phyloP scores from a whole-genome alignment of 1,140 invertebrate genomes.

The Tetramorium simillimum region DNA sequence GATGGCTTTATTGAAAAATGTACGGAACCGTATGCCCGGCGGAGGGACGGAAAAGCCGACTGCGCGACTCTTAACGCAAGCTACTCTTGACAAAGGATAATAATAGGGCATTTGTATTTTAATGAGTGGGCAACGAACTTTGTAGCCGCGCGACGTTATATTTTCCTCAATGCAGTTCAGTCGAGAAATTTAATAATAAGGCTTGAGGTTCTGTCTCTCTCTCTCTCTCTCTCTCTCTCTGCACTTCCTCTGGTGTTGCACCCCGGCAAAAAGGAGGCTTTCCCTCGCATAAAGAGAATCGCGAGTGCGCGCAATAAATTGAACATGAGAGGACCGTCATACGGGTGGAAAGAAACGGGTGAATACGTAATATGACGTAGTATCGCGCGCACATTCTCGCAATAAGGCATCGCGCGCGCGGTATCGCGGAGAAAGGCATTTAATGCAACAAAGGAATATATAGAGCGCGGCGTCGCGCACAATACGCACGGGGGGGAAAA shows the following conservation, averaged over 20 bases:
- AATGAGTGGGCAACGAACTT: slow-evolving; percentile 59
- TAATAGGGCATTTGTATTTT: slow-evolving; percentile 59
- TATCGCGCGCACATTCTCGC: not conserved
- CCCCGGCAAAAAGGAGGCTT: not conserved
- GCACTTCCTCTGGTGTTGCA: not conserved
- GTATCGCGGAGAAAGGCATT: slow-evolving; percentile 4
- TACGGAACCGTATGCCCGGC: not conserved
- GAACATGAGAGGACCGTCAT: not conserved
- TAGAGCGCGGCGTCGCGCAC: not conserved
- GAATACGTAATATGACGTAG: slow-evolving; percentile 27
- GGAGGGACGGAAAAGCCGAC: slow-evolving; percentile 11
- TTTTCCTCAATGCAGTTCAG: not conserved
- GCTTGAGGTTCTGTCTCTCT: not conserved
- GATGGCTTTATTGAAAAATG: slow-evolving; percentile 39
- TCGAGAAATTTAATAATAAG: slow-evolving; percentile 64
- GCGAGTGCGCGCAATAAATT: slow-evolving; percentile 48
- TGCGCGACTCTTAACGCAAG: slow-evolving; percentile 42
- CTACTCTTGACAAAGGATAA: slow-evolving; percentile 44
- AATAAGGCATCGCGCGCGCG: slow-evolving; percentile 11
- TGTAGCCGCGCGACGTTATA: not conserved
- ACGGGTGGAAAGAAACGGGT: not conserved
- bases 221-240: not conserved
- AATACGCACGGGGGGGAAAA: slow-evolving; percentile 9
- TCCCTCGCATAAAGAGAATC: slow-evolving; percentile 36
- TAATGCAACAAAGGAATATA: slow-evolving; percentile 40